Base-by-base conservation (phyloP, 2,888 invertebrate species). In the Chloroclystis v-ata region DNA sequence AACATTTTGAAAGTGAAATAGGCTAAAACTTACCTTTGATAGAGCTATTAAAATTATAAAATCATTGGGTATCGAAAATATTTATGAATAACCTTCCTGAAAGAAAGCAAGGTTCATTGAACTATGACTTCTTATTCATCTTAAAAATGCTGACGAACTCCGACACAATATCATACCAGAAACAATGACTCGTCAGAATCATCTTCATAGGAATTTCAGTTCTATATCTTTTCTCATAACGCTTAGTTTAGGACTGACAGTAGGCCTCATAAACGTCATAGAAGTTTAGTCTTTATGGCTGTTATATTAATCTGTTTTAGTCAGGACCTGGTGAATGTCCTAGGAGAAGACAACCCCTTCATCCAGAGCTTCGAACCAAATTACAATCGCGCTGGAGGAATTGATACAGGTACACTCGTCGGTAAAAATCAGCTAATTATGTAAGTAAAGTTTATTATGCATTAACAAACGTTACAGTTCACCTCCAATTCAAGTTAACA, bases 281-380 rank as follows among this genome's bases (percentile, higher is more conserved):
- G 24, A 1, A 54, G 43, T 47, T 29, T 41, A 1, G 26, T 26
- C 28, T 32, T 26, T 54, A 47, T 43, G 4, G 6, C 4, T 1
- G 6, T 20, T 20, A 35, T n/a, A 6, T 10, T 24, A 24, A 20
- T 35, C 16, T 11, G 10, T 20, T 35, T 10, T 67, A 87, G 87
- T 32, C 79, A 83, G 56, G 91, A 92, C 56, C 71, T 92, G 9
- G 62, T 89, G 7, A 71, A 72, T 12, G 81, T 84, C 1, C 69
- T 91, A 33, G 91, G 91, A 1, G 81, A 88, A 28, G 89, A 90
- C 50, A 90, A 90, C 55, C 79, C 88, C 1, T 85, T 88, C 45
- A 75, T 89, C 45, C 78, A 82, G 46, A 83, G 89, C 47, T 82
- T 89, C 56, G 89, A 90, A 46, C 88, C 89, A n/a, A 73, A 75